Evolutionary conservation across 2,888 invertebrate genomes (phyloP), one percentile per base, ranked within the genome.

Genomic region (Hirtodrosophila confusa): DNA sequence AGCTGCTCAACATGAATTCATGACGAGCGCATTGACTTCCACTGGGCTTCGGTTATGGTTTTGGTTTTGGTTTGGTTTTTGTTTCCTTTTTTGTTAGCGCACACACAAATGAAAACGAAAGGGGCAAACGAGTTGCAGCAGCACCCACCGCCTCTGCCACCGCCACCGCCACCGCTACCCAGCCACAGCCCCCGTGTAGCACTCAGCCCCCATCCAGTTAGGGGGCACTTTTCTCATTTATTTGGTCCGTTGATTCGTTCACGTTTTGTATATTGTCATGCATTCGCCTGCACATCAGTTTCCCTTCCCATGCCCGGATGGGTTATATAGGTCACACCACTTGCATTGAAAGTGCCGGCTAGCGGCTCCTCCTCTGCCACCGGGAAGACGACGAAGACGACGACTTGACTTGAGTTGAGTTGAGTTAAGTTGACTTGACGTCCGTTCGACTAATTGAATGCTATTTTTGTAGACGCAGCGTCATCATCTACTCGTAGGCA

Each of bases 261-360:
- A 69, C 62, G 61, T 65, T 44, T 51, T 53, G 56, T 17, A 35
- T 17, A 55, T 53, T 67, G 56, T 50, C 66, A 71, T 79, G 73
- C 69, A 83, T 65, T 72, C 69, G 84, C 57, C 62, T 77, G 84
- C 67, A 73, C 69, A 45, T 49, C 56, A 55, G 45, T 66, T 69
- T 31, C 60, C 45, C 53, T 37, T 23, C 47, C 55, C 44, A 12
- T 27, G 35, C 50, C 66, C 54, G 66, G 53, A 70, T 62, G 88
- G 88, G 86, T 83, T 83, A 88, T 83, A 88, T 83, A 64, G 83
- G 83, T 83, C 83, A 83, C 75, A 82, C 80, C 86, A 86, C 84
- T 83, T 88, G 88, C 86, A 65, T 75, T 78, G 75, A 82, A 87
- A 82, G 88, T 74, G 68, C 64, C 60, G 60, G 54, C 76, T 57